Evolutionary conservation across 2,113 vertebrate genomes (phyloP).

Genomic region (Eptatretus burgeri): DNA sequence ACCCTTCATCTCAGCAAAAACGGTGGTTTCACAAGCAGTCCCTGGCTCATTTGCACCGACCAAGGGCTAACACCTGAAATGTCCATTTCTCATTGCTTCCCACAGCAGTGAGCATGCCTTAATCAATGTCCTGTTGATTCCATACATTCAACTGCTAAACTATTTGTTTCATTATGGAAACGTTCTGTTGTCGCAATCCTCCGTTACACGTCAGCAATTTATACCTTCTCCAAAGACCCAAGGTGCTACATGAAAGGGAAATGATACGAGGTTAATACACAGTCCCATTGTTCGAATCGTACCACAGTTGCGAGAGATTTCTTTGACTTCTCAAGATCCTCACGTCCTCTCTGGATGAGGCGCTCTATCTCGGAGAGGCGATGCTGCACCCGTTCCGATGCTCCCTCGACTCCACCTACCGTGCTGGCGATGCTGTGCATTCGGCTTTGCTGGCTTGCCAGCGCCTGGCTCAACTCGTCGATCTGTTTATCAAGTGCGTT

Average conservation of each 20-base stretch:
- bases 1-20: no score
- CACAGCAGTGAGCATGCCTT: no score
- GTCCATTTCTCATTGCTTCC: no score
- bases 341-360: constrained; percentile 38
- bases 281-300: constrained; percentile 12
- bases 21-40: no score
- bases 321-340: constrained; percentile 54
- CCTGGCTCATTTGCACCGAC: no score
- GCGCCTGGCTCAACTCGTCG: constrained; percentile 38
- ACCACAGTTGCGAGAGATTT: constrained; percentile 51
- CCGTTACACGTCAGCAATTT: no score
- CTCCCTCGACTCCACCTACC: constrained; percentile 28
- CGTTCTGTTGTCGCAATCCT: no score
- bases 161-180: no score
- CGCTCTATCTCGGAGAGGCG: constrained; percentile 31
- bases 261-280: not conserved
- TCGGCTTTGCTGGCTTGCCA: constrained; percentile 47
- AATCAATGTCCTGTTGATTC: no score
- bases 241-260: not conserved
- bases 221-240: no score
- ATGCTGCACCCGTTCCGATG: constrained; percentile 33
- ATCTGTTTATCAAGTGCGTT: constrained; percentile 17
- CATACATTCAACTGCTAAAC: no score
- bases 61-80: no score
- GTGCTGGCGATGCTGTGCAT: constrained; percentile 54